Conservation (phyloP, 2,797 vertebrate species). For the Danionella dracula region DNA sequence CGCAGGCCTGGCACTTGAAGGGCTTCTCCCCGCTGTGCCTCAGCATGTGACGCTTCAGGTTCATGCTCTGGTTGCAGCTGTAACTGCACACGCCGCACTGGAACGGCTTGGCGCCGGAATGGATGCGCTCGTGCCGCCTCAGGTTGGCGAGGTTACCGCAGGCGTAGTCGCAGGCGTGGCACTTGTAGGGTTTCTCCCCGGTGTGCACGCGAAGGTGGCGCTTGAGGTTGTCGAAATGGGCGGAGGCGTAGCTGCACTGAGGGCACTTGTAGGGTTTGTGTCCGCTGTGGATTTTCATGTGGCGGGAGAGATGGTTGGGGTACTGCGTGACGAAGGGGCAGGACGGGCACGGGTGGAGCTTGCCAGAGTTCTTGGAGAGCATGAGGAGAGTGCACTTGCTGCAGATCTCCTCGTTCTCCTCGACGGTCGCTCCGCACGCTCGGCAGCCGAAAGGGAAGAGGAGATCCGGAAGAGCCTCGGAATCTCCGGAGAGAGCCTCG, state of each 20-base stretch:
- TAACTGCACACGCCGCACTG: slow-evolving; percentile 88
- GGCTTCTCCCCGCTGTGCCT: slow-evolving; percentile 92
- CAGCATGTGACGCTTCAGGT: slow-evolving; percentile 95
- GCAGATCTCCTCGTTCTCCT: slow-evolving; percentile 79
- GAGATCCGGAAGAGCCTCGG: slow-evolving; percentile 79
- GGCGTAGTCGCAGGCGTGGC: slow-evolving; percentile 85
- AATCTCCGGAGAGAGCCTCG: slow-evolving; percentile 59
- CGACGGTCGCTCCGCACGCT: slow-evolving; percentile 77
- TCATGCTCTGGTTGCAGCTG: slow-evolving; percentile 98
- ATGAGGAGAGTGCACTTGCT: slow-evolving; percentile 73
- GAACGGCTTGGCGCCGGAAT: slow-evolving; percentile 95
- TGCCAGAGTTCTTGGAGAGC: slow-evolving; percentile 64
- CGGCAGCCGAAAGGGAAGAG: slow-evolving; percentile 88
- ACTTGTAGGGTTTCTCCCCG: slow-evolving; percentile 92
- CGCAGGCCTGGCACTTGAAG: slow-evolving; percentile 81
- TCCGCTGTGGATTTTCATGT: slow-evolving; percentile 89
- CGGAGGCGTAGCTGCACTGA: slow-evolving; percentile 85
- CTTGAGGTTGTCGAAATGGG: slow-evolving; percentile 93
- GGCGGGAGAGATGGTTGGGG: slow-evolving; percentile 89
- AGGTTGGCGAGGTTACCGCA: slow-evolving; percentile 95
- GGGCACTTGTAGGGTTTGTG: slow-evolving; percentile 89
- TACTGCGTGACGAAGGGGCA: slow-evolving; percentile 88
- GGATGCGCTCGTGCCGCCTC: slow-evolving; percentile 91
- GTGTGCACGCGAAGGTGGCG: slow-evolving; percentile 90
- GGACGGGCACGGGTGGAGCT: slow-evolving; percentile 80